Evolutionary conservation across 2,113 vertebrate species (phyloP), one percentile per base, ranked within the genome.

Genomic region (Tachysurus fulvidraco): DNA sequence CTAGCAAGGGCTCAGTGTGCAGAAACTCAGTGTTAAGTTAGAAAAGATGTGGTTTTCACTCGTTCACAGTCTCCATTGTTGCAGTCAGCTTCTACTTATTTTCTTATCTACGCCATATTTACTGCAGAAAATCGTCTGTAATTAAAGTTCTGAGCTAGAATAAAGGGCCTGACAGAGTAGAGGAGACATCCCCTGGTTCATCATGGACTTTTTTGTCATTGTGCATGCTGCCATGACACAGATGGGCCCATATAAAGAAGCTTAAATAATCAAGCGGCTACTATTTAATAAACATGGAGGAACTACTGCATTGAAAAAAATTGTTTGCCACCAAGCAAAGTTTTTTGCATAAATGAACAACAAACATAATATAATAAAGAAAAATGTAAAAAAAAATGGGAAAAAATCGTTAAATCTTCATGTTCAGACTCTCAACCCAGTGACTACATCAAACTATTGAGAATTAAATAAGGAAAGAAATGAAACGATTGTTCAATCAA

Each of bases 121-220:
- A 81, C 89, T 84, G 88, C 86, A 79, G 81, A 50, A 50, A 50
- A 54, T 80, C 30, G 41, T 84, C 77, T 88, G 85, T 90, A 89
- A 90, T 89, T 91, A 89, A 91, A 83, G 83, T 87, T 86, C 46
- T 10, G 71, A 89, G 77, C 50, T 60, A 74, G 60, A 83, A 80
- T 82, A 87, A 90, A 89, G 71, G 54, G 64, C 52, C 81, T 64
- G 57, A 13, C 12, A 64, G 59, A 77, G 81, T 62, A 73, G 23
- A 81, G 76, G 64, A 80, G 14, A 67, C 14, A 30, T 52, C 44
- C 41, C 57, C 28, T 54, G 17, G 54, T 62, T 82, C 54, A 82
- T 87, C 88, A 80, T 74, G 52, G 85, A 84, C 86, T 90, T 87
- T 78, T 90, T 88, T 80, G 89, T 90, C 83, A 83, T 84, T 59